phyloP scores from a whole-genome alignment of 1,140 invertebrate species.

The Tetramorium parvispinum region DNA sequence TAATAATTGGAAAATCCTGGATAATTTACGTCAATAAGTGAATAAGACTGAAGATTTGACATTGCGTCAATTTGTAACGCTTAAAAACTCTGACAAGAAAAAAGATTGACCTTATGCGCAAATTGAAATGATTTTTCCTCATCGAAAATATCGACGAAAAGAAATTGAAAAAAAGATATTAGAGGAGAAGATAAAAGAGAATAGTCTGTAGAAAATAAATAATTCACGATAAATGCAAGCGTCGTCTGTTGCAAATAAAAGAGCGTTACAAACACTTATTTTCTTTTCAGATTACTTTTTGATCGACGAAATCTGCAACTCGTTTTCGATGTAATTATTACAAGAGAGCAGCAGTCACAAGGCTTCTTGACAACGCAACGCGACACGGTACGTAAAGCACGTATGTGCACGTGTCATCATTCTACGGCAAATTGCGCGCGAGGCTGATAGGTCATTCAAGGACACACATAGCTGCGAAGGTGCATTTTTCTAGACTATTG shows the following conservation, averaged over 20 bases:
- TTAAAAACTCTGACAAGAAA: neutral
- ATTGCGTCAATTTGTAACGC: neutral
- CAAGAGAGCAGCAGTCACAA: neutral
- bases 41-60: neutral
- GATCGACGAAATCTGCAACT: neutral
- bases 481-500: conserved; percentile 76
- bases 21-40: neutral
- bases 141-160: neutral
- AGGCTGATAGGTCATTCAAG: conserved; percentile 70
- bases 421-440: conserved; percentile 68
- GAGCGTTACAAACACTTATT: neutral
- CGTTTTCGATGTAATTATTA: neutral
- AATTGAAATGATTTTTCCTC: neutral
- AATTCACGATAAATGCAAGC: neutral
- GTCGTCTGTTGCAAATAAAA: neutral
- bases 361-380: conserved; percentile 6
- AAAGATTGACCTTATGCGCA: neutral
- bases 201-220: neutral
- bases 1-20: neutral
- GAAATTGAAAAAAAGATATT: neutral
- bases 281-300: neutral
- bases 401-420: conserved; percentile 31
- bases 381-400: conserved; percentile 1
- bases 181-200: neutral
- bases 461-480: conserved; percentile 57